Evolutionary conservation across 2,113 vertebrate genomes (phyloP).

Genomic region (Illadopsis cleaveri): DNA sequence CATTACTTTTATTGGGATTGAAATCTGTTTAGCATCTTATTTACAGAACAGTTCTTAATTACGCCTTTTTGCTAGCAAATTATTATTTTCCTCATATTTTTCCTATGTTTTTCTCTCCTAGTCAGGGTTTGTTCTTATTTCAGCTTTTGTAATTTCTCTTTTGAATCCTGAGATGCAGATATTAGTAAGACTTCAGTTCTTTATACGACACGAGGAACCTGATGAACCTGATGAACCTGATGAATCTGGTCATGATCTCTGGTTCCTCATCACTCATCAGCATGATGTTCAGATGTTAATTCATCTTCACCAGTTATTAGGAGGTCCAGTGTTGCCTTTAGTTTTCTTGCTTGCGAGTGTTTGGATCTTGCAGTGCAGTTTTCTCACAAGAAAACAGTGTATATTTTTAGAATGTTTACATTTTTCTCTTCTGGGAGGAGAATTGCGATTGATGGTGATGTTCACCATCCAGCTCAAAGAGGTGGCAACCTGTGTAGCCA

Average conservation of each 20-base stretch:
- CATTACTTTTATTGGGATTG: neutral
- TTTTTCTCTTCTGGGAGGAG: too few relatives aligned
- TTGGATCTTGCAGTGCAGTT: too few relatives aligned
- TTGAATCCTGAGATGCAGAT: neutral
- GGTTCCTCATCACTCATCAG: neutral
- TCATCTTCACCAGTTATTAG: neutral
- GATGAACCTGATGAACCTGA: neutral
- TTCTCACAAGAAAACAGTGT: too few relatives aligned
- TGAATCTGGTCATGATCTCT: neutral
- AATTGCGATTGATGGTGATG: too few relatives aligned
- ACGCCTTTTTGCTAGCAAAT: neutral
- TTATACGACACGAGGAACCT: neutral
- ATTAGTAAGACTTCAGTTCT: neutral
- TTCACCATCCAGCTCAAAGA: too few relatives aligned
- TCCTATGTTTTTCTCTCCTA: neutral
- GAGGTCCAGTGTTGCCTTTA: too few relatives aligned
- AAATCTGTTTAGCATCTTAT: neutral
- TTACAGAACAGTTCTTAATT: neutral
- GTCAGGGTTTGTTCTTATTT: neutral
- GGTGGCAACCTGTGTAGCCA: too few relatives aligned
- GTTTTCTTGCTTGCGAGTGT: too few relatives aligned
- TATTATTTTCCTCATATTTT: neutral
- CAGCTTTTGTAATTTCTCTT: neutral
- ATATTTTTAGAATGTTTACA: too few relatives aligned
- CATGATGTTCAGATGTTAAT: neutral